Percentiles rank a stretch among this genome's conserved stretches.
These are phyloP conservation scores for Eupithecia exiguata DNA, from an alignment of 2,888 invertebrate genomes.

Conservation along the genomic window DNA sequence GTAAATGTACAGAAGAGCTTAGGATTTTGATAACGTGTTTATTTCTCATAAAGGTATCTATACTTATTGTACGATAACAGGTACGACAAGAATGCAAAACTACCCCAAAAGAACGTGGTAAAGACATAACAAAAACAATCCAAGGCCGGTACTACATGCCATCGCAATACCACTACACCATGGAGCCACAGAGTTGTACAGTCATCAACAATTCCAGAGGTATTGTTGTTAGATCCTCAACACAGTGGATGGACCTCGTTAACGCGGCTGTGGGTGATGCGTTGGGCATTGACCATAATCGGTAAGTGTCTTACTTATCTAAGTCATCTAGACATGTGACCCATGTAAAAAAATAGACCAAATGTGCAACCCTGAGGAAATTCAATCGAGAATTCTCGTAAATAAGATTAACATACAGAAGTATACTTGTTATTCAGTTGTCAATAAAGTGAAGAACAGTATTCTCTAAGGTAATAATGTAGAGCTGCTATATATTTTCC, in stretches of 20 bases:
- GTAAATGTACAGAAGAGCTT: not conserved
- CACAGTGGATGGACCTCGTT: constrained; percentile 86
- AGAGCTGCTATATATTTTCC: not conserved
- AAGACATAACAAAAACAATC: constrained; percentile 76
- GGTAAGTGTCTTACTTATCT: constrained; percentile 65
- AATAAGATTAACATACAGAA: not conserved
- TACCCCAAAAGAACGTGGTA: constrained; percentile 65
- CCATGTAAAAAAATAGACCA: not conserved
- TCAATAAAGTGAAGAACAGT: not conserved
- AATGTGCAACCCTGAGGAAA: constrained; percentile 19
- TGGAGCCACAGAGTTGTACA: constrained; percentile 88
- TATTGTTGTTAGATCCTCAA: constrained; percentile 74
- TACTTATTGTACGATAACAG: constrained; percentile 46
- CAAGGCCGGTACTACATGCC: constrained; percentile 83
- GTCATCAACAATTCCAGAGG: constrained; percentile 55
- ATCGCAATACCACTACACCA: constrained; percentile 89
- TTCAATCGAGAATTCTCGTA: not conserved
- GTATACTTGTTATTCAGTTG: not conserved
- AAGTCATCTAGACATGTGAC: not conserved
- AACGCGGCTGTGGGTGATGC: constrained; percentile 79
- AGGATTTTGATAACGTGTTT: not conserved
- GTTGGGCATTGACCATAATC: constrained; percentile 81
- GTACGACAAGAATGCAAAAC: constrained; percentile 64
- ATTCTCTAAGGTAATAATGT: not conserved
- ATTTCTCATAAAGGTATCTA: not conserved